Evolutionary conservation across 2,113 vertebrate genomes (phyloP).

Genomic region (Phyllopteryx taeniolatus): DNA sequence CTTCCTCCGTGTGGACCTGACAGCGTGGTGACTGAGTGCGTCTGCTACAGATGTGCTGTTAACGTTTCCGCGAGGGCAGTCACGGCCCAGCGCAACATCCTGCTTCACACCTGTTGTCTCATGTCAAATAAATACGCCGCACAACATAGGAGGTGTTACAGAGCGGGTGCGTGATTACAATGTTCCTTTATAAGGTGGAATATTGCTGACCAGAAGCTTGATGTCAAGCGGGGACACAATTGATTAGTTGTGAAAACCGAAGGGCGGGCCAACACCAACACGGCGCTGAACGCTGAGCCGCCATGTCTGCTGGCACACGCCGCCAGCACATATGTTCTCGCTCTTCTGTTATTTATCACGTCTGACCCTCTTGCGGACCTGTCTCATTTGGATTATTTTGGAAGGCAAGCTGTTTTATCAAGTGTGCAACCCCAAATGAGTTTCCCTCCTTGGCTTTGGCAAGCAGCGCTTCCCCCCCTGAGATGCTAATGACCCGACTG

Average conservation of each 20-base stretch:
- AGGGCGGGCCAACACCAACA: slow-evolving; percentile 26
- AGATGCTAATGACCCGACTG: slow-evolving; percentile 33
- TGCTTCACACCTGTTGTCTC: slow-evolving; percentile 53
- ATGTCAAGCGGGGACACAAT: slow-evolving; percentile 32
- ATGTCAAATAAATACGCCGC: slow-evolving; percentile 13
- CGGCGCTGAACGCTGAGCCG: slow-evolving; percentile 24
- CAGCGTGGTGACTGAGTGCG: slow-evolving; percentile 13
- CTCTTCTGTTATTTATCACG: slow-evolving; percentile 34
- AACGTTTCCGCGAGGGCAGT: slow-evolving; percentile 38
- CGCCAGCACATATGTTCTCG: slow-evolving; percentile 43
- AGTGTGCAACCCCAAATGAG: slow-evolving; percentile 25
- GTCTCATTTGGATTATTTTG: slow-evolving; percentile 44
- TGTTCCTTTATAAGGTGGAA: slow-evolving; percentile 19
- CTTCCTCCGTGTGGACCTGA: slow-evolving; percentile 37
- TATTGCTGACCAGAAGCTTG: slow-evolving; percentile 22
- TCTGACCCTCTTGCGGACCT: slow-evolving; percentile 23
- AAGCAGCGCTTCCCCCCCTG: slow-evolving; percentile 18
- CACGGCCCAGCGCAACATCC: slow-evolving; percentile 25
- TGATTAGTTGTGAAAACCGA: slow-evolving; percentile 34
- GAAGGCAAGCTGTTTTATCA: slow-evolving; percentile 48
- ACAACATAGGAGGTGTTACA: slow-evolving; percentile 8
- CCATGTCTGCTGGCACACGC: slow-evolving; percentile 40
- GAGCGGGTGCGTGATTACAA: slow-evolving; percentile 2
- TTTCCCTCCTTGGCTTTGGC: slow-evolving; percentile 38
- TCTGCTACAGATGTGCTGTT: slow-evolving; percentile 55